Evolutionary conservation across 2,797 vertebrate genomes (phyloP).

Genomic region (Xyrichtys novacula): DNA sequence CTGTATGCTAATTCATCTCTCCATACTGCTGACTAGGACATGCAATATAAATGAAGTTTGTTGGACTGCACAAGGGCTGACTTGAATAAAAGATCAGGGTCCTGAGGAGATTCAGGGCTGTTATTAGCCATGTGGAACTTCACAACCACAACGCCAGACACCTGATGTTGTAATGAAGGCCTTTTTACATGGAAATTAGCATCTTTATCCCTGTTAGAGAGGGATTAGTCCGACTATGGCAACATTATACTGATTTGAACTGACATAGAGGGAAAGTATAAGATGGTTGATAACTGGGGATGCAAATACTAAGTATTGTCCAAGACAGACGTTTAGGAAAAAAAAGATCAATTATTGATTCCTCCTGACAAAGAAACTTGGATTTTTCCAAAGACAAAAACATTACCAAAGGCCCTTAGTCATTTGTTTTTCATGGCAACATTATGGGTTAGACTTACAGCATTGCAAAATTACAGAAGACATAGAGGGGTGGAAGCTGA

Average conservation of each 20-base stretch:
- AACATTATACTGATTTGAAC: constrained; percentile 38
- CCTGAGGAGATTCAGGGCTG: constrained; percentile 77
- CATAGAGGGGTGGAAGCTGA: too few relatives aligned
- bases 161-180: constrained; percentile 73
- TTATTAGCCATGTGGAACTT: constrained; percentile 80
- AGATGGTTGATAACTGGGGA: too few relatives aligned
- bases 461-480: too few relatives aligned
- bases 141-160: constrained; percentile 63
- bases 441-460: too few relatives aligned
- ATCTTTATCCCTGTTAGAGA: constrained; percentile 75
- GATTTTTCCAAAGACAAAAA: too few relatives aligned
- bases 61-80: constrained; percentile 87
- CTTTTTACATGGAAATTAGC: constrained; percentile 80
- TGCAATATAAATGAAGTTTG: constrained; percentile 96
- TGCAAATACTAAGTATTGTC: too few relatives aligned
- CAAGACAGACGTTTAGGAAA: too few relatives aligned
- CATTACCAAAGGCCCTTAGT: too few relatives aligned
- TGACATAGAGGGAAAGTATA: constrained; percentile 36
- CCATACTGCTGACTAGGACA: constrained; percentile 93
- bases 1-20: constrained; percentile 93
- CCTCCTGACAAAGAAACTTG: too few relatives aligned
- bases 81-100: constrained; percentile 82
- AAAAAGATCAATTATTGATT: too few relatives aligned
- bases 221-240: constrained; percentile 59
- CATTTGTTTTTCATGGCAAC: too few relatives aligned